phyloP scores from a whole-genome alignment of 2,888 invertebrate genomes.

The Liopterus haemorrhoidalis region DNA sequence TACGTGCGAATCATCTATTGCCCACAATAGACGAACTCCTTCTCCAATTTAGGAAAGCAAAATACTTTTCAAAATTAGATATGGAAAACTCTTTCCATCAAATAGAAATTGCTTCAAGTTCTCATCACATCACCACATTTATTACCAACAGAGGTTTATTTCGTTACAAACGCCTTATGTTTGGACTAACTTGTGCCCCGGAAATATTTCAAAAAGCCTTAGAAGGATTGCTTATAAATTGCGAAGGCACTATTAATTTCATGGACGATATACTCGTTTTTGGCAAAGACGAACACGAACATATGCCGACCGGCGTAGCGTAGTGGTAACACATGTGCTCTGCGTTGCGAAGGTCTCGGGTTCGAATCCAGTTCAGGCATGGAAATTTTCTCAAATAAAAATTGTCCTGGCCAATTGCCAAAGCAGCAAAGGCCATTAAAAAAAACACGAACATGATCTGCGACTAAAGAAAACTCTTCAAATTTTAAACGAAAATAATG shows the following conservation, averaged over 20 bases:
- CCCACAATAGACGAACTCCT: constrained; percentile 31
- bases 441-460: too few species aligned
- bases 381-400: too few species aligned
- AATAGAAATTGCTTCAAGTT: constrained; percentile 36
- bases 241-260: constrained; percentile 39
- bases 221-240: constrained; percentile 35
- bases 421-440: too few species aligned
- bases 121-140: constrained; percentile 39
- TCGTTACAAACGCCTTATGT: constrained; percentile 38
- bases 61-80: constrained; percentile 32
- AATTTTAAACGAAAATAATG: constrained; percentile 29
- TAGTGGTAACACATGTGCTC: too few species aligned
- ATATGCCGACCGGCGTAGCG: constrained; percentile 19
- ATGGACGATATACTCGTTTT: constrained; percentile 43
- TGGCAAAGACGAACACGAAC: constrained; percentile 29
- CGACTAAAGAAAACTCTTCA: too few species aligned
- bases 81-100: constrained; percentile 40
- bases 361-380: too few species aligned
- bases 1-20: constrained; percentile 32
- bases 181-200: constrained; percentile 41
- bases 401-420: too few species aligned
- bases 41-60: constrained; percentile 32
- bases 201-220: constrained; percentile 40
- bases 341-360: too few species aligned
- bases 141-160: constrained; percentile 37